Evolutionary conservation across 2,113 vertebrate genomes (phyloP).

Genomic region (Pollimyrus isidori): DNA sequence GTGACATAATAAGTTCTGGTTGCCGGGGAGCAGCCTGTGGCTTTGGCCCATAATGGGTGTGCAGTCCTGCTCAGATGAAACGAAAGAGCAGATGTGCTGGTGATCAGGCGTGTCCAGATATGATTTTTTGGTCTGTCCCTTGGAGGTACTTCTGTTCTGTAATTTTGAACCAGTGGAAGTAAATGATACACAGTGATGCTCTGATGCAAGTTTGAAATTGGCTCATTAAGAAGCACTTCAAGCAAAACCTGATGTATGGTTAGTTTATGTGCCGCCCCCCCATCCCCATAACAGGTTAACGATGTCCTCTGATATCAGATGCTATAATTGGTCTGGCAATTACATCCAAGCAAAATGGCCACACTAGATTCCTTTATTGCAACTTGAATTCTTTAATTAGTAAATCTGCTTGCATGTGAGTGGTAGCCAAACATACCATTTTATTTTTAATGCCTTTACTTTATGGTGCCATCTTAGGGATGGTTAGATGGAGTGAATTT

Average conservation of each 20-base stretch:
- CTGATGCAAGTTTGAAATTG: not conserved
- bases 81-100: not conserved
- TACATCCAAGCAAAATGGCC: not conserved
- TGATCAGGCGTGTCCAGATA: too few relatives aligned
- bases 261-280: not conserved
- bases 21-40: constrained; percentile 19
- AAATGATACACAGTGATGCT: not conserved
- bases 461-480: not conserved
- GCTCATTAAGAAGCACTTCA: not conserved
- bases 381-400: not conserved
- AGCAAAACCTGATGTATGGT: not conserved
- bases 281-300: not conserved
- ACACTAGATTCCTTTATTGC: not conserved
- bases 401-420: not conserved
- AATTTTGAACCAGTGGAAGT: not conserved
- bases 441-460: not conserved
- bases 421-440: not conserved
- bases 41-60: not conserved
- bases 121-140: not conserved
- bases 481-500: not conserved
- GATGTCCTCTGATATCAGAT: not conserved
- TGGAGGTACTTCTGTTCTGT: not conserved
- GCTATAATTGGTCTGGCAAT: not conserved
- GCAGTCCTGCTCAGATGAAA: not conserved
- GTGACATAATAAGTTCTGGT: constrained; percentile 31